A percentile compares a stretch with the other conserved stretches of the same genome.
These are phyloP conservation scores for Operophtera brumata DNA, from an alignment of 2,888 invertebrate genomes.

Conservation along the genomic window DNA sequence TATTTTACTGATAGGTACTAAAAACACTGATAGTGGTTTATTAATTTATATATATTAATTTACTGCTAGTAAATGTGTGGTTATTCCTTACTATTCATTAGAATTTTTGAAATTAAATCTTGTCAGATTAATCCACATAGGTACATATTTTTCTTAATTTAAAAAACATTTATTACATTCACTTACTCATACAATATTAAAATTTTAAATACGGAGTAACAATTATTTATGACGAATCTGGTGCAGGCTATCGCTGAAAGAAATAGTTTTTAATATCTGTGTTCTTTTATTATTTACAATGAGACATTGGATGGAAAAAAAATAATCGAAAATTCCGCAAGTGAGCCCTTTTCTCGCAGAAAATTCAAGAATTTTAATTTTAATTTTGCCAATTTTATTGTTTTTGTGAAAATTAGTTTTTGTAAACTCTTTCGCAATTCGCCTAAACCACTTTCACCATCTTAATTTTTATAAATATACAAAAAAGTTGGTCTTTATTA, in stretches of 20 bases:
- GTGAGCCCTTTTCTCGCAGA: slow-evolving; percentile 64
- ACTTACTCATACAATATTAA: slow-evolving; percentile 52
- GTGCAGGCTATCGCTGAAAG: slow-evolving; percentile 32
- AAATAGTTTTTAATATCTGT: slow-evolving; percentile 15
- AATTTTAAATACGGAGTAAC: slow-evolving; percentile 65
- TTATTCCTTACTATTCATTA: slow-evolving; percentile 57
- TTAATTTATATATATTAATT: slow-evolving; percentile 49
- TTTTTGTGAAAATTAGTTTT: slow-evolving; percentile 22
- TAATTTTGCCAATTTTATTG: slow-evolving; percentile 20
- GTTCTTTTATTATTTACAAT: slow-evolving; percentile 18
- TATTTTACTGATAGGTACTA: slow-evolving; percentile 40
- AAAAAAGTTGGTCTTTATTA: slow-evolving; percentile 62
- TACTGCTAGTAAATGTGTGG: slow-evolving; percentile 57
- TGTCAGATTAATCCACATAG: slow-evolving; percentile 53
- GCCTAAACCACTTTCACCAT: slow-evolving; percentile 43
- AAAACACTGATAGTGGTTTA: slow-evolving; percentile 54
- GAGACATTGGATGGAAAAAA: slow-evolving; percentile 45
- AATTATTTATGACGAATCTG: slow-evolving; percentile 44
- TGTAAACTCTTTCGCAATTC: slow-evolving; percentile 32
- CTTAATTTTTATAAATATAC: slow-evolving; percentile 62
- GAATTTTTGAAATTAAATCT: slow-evolving; percentile 41
- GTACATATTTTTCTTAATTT: slow-evolving; percentile 36
- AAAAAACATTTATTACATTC: slow-evolving; percentile 65
- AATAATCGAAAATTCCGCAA: slow-evolving; percentile 54
- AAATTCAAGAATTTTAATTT: slow-evolving; percentile 57